These are phyloP conservation scores for Penaeus indicus DNA, from an alignment of 1,140 invertebrate species.

Conservation along the genomic window DNA sequence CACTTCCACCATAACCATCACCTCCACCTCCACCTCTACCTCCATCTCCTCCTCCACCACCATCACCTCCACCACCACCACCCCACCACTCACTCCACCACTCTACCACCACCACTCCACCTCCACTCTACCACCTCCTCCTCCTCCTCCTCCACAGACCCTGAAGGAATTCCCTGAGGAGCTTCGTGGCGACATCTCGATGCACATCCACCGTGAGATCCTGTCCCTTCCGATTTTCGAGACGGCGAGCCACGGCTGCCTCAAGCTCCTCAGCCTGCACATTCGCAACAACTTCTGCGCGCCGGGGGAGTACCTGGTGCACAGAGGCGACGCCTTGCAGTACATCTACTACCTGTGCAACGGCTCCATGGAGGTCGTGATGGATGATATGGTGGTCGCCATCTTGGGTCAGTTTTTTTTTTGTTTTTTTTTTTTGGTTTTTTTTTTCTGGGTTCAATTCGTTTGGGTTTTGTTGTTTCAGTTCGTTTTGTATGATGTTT, in stretches of 20 bases:
- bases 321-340: slow-evolving; percentile 95
- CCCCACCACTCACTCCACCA: too few species aligned
- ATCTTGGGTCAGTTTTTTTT: slow-evolving; percentile 85
- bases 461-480: too few species aligned
- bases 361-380: slow-evolving; percentile 98
- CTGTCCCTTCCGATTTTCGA: slow-evolving; percentile 95
- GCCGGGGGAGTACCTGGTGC: slow-evolving; percentile 96
- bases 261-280: slow-evolving; percentile 91
- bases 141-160: slow-evolving; percentile 17
- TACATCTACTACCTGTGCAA: slow-evolving; percentile 97
- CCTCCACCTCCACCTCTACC: too few species aligned
- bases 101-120: too few species aligned
- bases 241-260: slow-evolving; percentile 88
- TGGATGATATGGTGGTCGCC: slow-evolving; percentile 97
- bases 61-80: too few species aligned
- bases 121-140: too few species aligned
- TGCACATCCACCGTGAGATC: slow-evolving; percentile 96
- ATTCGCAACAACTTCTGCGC: slow-evolving; percentile 94
- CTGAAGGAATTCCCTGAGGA: slow-evolving; percentile 93
- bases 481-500: background rate
- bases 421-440: background rate
- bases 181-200: slow-evolving; percentile 91
- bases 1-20: too few species aligned
- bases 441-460: background rate
- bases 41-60: too few species aligned